These are phyloP conservation scores for Oryzaephilus surinamensis DNA, from an alignment of 1,140 invertebrate genomes.

Conservation along the genomic window DNA sequence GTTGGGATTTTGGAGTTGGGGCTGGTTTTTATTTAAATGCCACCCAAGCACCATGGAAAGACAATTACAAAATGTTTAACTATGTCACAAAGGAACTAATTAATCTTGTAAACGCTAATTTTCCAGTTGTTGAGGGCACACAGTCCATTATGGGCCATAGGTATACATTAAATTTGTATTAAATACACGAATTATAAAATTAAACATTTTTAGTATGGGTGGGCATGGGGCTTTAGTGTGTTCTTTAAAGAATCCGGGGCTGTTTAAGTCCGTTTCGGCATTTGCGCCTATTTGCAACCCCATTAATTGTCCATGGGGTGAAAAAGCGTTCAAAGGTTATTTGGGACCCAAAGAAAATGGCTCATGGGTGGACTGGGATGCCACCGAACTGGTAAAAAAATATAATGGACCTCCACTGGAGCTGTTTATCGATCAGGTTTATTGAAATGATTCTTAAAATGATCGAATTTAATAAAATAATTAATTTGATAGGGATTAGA, in stretches of 20 bases:
- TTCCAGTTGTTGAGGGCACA: slow-evolving; percentile 49
- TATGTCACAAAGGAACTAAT: slow-evolving; percentile 90
- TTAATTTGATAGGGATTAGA: slow-evolving; percentile 54
- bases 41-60: slow-evolving; percentile 80
- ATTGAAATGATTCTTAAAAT: slow-evolving; percentile 4
- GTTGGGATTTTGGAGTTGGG: slow-evolving; percentile 88
- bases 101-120: slow-evolving; percentile 63
- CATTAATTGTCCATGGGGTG: slow-evolving; percentile 72
- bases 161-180: slow-evolving; percentile 34
- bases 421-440: slow-evolving; percentile 86
- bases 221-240: slow-evolving; percentile 93
- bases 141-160: slow-evolving; percentile 82
- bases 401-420: slow-evolving; percentile 78
- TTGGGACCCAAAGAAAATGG: slow-evolving; percentile 56
- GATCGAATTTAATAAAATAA: slow-evolving; percentile 3
- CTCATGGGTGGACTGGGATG: slow-evolving; percentile 81
- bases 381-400: slow-evolving; percentile 67
- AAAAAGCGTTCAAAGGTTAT: slow-evolving; percentile 80
- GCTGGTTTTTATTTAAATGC: slow-evolving; percentile 97
- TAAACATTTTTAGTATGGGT: slow-evolving; percentile 69
- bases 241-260: slow-evolving; percentile 82
- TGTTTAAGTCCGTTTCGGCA: slow-evolving; percentile 86
- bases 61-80: slow-evolving; percentile 92
- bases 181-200: too few relatives aligned
- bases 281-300: slow-evolving; percentile 96